A percentile compares a stretch with the other conserved stretches of the same genome.
These are phyloP conservation scores for Pseudolycoriella hygida DNA, from an alignment of 2,888 invertebrate genomes.

Conservation along the genomic window DNA sequence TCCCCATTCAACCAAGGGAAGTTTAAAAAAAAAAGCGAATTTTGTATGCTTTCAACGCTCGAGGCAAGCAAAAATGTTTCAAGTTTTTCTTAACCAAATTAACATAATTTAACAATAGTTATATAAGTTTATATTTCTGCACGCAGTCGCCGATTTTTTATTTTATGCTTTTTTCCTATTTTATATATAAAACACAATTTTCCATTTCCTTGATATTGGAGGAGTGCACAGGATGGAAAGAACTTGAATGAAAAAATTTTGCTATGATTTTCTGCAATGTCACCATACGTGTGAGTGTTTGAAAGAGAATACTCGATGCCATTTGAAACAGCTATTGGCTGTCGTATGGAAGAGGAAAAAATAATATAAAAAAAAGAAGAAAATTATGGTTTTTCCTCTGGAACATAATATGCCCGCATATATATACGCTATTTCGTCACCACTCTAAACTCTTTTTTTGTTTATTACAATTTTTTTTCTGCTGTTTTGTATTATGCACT, in stretches of 20 bases:
- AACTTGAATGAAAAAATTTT: not conserved
- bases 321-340: not conserved
- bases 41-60: too few species aligned
- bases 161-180: not conserved
- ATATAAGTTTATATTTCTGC: not conserved
- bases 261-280: not conserved
- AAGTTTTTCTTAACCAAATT: not conserved
- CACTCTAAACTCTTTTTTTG: too few species aligned
- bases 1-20: too few species aligned
- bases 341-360: not conserved
- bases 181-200: not conserved
- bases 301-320: slow-evolving; percentile 1
- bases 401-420: too few species aligned
- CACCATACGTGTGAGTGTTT: not conserved
- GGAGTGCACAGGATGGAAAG: too few species aligned
- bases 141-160: not conserved
- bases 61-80: too few species aligned
- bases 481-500: not conserved
- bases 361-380: not conserved
- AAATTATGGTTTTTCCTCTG: too few species aligned
- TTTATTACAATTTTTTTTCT: too few species aligned
- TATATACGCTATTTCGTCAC: too few species aligned
- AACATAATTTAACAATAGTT: slow-evolving; percentile 1
- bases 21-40: too few species aligned
- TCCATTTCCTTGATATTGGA: too few species aligned